A percentile compares a stretch with the other conserved stretches of the same genome.
phyloP scores from a whole-genome alignment of 2,888 invertebrate genomes.

The Heliconius erato region DNA sequence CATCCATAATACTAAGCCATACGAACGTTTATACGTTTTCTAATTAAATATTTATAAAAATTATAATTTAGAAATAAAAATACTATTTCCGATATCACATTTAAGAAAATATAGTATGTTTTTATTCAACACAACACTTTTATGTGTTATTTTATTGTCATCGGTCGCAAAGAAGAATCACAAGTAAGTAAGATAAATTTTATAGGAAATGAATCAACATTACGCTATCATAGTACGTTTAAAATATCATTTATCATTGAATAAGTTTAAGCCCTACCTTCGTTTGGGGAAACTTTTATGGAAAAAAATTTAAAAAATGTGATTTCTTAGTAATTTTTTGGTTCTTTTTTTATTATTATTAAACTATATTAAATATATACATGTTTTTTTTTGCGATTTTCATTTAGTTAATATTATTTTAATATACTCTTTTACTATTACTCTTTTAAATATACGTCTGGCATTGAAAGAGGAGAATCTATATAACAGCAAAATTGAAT shows the following conservation, averaged over 20 bases:
- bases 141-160: not conserved
- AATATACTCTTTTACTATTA: too few relatives aligned
- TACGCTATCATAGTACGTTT: not conserved
- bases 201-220: not conserved
- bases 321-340: too few relatives aligned
- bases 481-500: too few relatives aligned
- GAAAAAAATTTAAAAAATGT: not conserved
- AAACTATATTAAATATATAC: too few relatives aligned
- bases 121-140: not conserved
- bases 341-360: too few relatives aligned
- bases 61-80: not conserved
- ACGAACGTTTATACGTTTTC: too few relatives aligned
- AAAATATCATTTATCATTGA: not conserved
- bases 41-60: too few relatives aligned
- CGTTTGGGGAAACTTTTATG: not conserved
- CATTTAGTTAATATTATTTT: too few relatives aligned
- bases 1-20: too few relatives aligned
- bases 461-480: too few relatives aligned
- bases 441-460: too few relatives aligned
- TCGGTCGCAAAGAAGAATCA: not conserved
- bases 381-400: too few relatives aligned
- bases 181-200: conserved; percentile 11
- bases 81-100: not conserved
- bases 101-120: not conserved
- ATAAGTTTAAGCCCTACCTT: not conserved